These are phyloP conservation scores for Papilio machaon DNA, from an alignment of 1,140 invertebrate genomes.

Conservation along the genomic window DNA sequence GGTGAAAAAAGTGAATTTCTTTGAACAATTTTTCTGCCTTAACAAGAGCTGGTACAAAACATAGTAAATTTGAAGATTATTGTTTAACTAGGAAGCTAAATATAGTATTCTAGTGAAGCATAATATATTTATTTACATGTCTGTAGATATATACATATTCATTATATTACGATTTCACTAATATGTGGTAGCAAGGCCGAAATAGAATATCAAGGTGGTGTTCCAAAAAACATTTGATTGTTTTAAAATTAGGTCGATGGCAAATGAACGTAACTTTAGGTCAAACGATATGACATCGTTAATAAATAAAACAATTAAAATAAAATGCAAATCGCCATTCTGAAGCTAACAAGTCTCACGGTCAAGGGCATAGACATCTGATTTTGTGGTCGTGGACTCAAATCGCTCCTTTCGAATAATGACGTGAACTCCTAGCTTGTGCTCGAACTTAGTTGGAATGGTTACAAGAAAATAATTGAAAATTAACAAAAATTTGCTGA, in stretches of 20 bases:
- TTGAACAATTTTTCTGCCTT: too few relatives aligned
- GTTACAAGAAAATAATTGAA: too few relatives aligned
- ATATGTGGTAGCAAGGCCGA: neutral
- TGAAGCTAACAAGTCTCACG: neutral
- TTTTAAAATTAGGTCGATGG: constrained; percentile 46
- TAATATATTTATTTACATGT: neutral
- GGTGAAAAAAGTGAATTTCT: constrained; percentile 33
- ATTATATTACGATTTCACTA: neutral
- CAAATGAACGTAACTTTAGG: constrained; percentile 30
- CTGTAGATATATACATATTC: neutral
- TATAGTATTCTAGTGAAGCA: too few relatives aligned
- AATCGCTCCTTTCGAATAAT: too few relatives aligned
- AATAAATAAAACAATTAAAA: constrained; percentile 15
- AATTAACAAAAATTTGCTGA: too few relatives aligned
- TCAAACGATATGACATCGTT: neutral
- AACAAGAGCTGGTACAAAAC: too few relatives aligned
- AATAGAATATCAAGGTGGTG: neutral
- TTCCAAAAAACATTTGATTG: constrained; percentile 37
- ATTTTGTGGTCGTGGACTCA: too few relatives aligned
- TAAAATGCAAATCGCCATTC: neutral
- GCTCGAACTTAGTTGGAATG: too few relatives aligned
- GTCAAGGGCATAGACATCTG: too few relatives aligned
- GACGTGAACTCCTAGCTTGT: too few relatives aligned
- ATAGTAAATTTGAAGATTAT: too few relatives aligned
- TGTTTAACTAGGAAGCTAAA: too few relatives aligned